Evolutionary conservation across 2,797 vertebrate species (phyloP).

Genomic region (Glossophaga mutica): DNA sequence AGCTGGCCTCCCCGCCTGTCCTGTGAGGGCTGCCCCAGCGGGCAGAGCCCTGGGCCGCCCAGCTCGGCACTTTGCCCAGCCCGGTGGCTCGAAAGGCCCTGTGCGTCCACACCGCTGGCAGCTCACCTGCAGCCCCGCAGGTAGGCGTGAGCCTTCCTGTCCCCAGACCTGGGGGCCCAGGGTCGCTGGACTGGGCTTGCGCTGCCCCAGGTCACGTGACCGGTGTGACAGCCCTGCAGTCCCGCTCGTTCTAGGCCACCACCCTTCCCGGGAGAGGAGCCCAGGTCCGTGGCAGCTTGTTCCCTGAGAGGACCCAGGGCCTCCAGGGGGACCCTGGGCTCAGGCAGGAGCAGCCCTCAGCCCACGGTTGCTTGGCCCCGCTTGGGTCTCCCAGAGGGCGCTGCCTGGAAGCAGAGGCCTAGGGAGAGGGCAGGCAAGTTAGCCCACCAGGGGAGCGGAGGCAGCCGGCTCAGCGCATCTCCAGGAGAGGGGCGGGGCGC

Average conservation of each 20-base stretch:
- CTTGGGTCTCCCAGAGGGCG: background rate
- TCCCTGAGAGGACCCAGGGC: no score
- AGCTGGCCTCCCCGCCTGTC: background rate
- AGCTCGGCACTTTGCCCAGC: rapidly evolving
- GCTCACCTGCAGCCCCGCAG: rapidly evolving
- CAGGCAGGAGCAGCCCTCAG: background rate
- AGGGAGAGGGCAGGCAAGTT: background rate
- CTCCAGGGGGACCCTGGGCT: background rate
- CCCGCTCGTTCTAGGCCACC: background rate
- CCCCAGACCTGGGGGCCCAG: background rate
- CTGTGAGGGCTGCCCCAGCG: rapidly evolving
- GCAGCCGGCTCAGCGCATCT: background rate
- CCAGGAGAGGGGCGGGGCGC: rapidly evolving
- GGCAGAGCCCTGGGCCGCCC: rapidly evolving
- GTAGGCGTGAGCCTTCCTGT: rapidly evolving
- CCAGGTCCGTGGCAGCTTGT: background rate
- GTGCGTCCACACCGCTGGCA: rapidly evolving
- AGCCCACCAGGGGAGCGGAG: rapidly evolving
- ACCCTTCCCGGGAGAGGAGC: background rate
- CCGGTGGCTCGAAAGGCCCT: rapidly evolving
- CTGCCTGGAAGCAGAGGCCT: background rate
- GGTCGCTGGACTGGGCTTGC: rapidly evolving
- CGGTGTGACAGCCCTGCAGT: background rate
- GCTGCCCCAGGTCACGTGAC: rapidly evolving
- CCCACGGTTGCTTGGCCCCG: rapidly evolving